Percentiles rank a stretch among this genome's conserved stretches.
These are phyloP conservation scores for Ceyx cyanopectus DNA, from an alignment of 2,113 vertebrate genomes.

Conservation along the genomic window DNA sequence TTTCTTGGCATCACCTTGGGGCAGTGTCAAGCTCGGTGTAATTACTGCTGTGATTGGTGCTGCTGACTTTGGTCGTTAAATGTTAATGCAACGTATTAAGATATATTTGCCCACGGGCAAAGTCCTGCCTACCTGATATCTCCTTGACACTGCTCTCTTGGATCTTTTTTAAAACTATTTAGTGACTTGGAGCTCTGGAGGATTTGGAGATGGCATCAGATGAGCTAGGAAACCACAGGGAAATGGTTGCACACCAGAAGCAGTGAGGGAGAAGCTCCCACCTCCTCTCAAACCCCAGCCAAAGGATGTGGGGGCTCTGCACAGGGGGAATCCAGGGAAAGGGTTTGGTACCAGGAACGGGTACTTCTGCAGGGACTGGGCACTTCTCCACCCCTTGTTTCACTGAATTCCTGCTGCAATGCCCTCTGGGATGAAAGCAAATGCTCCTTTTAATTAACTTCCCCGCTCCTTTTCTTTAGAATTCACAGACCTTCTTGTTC, in stretches of 20 bases:
- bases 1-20: not conserved
- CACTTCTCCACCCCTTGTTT: not conserved
- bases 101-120: not conserved
- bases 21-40: not conserved
- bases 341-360: not conserved
- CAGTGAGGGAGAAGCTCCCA: not conserved
- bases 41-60: not conserved
- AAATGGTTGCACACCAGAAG: not conserved
- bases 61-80: not conserved
- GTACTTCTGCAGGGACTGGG: not conserved
- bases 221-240: not conserved
- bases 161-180: not conserved
- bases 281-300: not conserved
- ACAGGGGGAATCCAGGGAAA: not conserved
- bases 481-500: not conserved
- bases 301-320: fast-evolving
- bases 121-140: not conserved
- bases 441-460: not conserved
- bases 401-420: not conserved
- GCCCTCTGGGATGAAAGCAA: not conserved
- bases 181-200: not conserved
- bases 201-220: not conserved
- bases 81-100: not conserved
- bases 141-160: not conserved
- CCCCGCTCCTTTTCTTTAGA: not conserved